Conservation (phyloP, 2,113 vertebrate species). For the Henicopernis longicauda region DNA sequence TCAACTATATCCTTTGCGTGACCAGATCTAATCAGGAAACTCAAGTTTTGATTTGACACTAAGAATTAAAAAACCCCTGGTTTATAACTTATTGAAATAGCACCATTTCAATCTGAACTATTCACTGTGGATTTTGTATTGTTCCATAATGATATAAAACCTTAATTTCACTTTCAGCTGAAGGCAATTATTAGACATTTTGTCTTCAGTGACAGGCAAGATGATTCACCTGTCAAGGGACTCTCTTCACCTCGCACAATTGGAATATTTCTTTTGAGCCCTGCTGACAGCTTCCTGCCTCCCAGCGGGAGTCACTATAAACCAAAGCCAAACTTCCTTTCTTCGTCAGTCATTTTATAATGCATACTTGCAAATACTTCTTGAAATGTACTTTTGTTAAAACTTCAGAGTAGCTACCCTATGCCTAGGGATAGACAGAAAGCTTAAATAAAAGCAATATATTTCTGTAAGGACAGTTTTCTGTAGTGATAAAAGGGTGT, state of each 20-base stretch:
- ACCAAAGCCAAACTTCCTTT: not conserved
- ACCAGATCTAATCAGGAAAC: not conserved
- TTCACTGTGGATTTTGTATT: not conserved
- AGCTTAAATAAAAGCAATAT: not conserved
- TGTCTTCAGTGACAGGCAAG: not conserved
- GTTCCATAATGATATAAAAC: not conserved
- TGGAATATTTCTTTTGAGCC: not conserved
- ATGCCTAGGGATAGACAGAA: not conserved
- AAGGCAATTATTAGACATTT: not conserved
- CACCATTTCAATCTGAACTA: not conserved
- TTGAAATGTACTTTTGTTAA: conserved; percentile 2
- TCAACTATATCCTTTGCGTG: not conserved
- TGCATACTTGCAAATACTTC: not conserved
- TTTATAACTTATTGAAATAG: not conserved
- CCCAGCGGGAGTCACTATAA: not conserved
- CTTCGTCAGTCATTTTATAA: not conserved
- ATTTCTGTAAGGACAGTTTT: not conserved
- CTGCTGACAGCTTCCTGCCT: not conserved
- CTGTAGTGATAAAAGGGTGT: not conserved
- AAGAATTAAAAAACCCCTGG: fast-evolving
- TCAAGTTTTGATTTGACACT: not conserved
- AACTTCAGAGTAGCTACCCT: not conserved
- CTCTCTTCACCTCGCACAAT: not conserved
- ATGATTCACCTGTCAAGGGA: not conserved
- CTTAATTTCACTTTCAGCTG: not conserved